A percentile compares a stretch with the other conserved stretches of the same genome.
Evolutionary conservation across 2,888 invertebrate species (phyloP).

Genomic region (Litoditis marina): DNA sequence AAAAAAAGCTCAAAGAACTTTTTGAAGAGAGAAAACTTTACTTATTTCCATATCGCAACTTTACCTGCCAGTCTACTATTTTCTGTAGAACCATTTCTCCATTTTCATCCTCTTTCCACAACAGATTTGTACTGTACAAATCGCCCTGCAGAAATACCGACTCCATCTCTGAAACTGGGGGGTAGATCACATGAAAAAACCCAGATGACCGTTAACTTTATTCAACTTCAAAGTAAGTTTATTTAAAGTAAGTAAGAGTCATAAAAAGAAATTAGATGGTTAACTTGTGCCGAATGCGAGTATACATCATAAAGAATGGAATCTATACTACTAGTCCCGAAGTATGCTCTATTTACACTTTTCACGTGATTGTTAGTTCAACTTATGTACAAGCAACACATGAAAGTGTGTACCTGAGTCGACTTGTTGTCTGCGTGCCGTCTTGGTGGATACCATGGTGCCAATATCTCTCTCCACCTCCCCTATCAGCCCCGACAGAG

Average conservation of each 20-base stretch:
- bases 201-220: too few relatives aligned
- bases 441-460: slow-evolving; percentile 1
- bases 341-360: too few relatives aligned
- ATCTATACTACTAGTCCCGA: too few relatives aligned
- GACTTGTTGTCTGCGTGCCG: slow-evolving; percentile 2
- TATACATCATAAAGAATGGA: too few relatives aligned
- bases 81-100: slow-evolving; percentile 16
- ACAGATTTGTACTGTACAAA: slow-evolving; percentile 17
- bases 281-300: too few relatives aligned
- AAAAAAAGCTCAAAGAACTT: too few relatives aligned
- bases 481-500: slow-evolving; percentile 5
- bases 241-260: too few relatives aligned
- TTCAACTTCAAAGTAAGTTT: not conserved
- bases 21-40: too few relatives aligned
- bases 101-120: slow-evolving; percentile 20
- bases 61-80: slow-evolving; percentile 22
- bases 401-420: slow-evolving; percentile 6
- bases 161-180: slow-evolving; percentile 10
- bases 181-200: too few relatives aligned
- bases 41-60: too few relatives aligned
- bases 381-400: not conserved
- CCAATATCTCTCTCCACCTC: slow-evolving; percentile 1
- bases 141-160: slow-evolving; percentile 18
- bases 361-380: too few relatives aligned
- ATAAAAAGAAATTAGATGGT: too few relatives aligned